phyloP scores from a whole-genome alignment of 1,140 invertebrate genomes.

The Saxidomus purpurata region DNA sequence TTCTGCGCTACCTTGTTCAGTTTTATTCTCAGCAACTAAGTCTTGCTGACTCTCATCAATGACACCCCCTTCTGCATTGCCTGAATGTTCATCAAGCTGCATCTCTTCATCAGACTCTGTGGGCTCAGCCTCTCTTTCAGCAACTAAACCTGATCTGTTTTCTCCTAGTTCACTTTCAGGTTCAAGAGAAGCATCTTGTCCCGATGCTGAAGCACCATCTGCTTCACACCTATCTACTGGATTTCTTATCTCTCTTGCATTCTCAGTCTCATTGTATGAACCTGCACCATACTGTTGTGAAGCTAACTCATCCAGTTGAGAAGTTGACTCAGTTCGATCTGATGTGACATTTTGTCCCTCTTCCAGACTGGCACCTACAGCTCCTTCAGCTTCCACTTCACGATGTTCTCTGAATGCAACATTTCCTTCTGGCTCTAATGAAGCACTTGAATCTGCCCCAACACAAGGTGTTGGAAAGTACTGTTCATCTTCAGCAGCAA shows the following conservation, averaged over 20 bases:
- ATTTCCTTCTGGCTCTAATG: conserved; percentile 51
- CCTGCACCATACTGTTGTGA: conserved; percentile 26
- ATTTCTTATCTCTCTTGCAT: background rate
- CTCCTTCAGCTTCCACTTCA: conserved; percentile 7
- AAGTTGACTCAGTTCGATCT: conserved; percentile 41
- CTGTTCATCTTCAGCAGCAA: conserved; percentile 65
- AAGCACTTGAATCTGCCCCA: conserved; percentile 20
- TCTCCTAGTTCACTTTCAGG: conserved; percentile 49
- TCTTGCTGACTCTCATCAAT: conserved; percentile 4
- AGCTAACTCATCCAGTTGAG: background rate
- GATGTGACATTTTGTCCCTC: background rate
- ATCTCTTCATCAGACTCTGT: conserved; percentile 54
- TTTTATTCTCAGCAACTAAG: background rate
- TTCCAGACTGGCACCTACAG: conserved; percentile 11
- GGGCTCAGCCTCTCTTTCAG: conserved; percentile 38
- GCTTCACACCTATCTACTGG: background rate
- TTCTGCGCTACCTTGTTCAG: background rate
- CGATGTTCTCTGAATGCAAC: background rate
- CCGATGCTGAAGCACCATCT: conserved; percentile 47
- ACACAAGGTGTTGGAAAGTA: background rate
- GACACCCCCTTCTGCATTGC: background rate
- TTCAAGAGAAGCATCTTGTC: background rate
- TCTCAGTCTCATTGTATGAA: background rate
- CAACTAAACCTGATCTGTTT: background rate
- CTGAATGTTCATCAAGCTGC: background rate